These are phyloP conservation scores for Charaxes varanes DNA, from an alignment of 1,140 invertebrate species.

Conservation along the genomic window DNA sequence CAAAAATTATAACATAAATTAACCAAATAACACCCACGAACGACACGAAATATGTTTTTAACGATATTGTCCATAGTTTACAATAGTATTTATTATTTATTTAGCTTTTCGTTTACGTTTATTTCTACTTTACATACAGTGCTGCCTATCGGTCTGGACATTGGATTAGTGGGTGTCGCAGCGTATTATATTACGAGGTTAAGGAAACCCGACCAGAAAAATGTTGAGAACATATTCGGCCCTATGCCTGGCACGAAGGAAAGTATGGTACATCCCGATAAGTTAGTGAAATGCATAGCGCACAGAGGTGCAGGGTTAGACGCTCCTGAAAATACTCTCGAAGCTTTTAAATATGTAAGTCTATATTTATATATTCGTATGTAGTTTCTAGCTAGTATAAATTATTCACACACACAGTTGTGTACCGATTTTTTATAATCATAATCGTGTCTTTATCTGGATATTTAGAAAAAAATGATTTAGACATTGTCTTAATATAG, in stretches of 20 bases:
- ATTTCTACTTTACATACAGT: slow-evolving; percentile 48
- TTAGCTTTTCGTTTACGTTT: slow-evolving; percentile 36
- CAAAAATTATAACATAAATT: slow-evolving; percentile 30
- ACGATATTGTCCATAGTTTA: slow-evolving; percentile 32
- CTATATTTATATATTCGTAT: too few relatives aligned
- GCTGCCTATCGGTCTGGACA: slow-evolving; percentile 51
- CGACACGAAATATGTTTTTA: slow-evolving; percentile 51
- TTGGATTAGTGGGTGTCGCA: slow-evolving; percentile 44
- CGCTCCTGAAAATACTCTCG: slow-evolving; percentile 84
- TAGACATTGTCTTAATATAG: too few relatives aligned
- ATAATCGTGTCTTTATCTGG: too few relatives aligned
- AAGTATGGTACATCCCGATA: slow-evolving; percentile 35
- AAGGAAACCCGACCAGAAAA: slow-evolving; percentile 38
- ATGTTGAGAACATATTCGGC: slow-evolving; percentile 52
- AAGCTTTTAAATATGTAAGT: slow-evolving; percentile 81
- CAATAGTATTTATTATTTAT: slow-evolving; percentile 38
- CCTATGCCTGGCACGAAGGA: slow-evolving; percentile 45
- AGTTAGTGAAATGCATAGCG: slow-evolving; percentile 71
- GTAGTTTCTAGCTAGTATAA: too few relatives aligned
- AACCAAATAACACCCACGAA: slow-evolving; percentile 27
- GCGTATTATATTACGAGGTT: slow-evolving; percentile 51
- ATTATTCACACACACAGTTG: too few relatives aligned
- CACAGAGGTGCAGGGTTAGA: slow-evolving; percentile 82
- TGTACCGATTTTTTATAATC: too few relatives aligned
- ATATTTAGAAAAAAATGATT: too few relatives aligned